These are phyloP conservation scores for Engraulis encrasicolus DNA, from an alignment of 2,113 vertebrate species.

Conservation along the genomic window DNA sequence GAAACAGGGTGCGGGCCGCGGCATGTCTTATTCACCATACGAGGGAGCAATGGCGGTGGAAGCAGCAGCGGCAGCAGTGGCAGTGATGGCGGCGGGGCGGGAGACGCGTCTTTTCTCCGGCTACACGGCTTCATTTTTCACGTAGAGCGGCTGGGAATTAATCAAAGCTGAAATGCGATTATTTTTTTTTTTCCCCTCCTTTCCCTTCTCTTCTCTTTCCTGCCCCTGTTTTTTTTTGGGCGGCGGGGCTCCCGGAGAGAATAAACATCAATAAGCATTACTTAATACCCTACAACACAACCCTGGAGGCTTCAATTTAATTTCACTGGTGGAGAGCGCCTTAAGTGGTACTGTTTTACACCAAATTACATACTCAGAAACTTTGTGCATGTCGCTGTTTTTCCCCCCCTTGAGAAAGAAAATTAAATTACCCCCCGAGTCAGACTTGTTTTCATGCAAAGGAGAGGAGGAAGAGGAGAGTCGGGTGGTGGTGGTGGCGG, in stretches of 20 bases:
- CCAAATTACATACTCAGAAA: constrained; percentile 76
- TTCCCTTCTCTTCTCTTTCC: no score
- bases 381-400: constrained; percentile 71
- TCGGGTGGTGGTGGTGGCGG: no score
- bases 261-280: constrained; percentile 80
- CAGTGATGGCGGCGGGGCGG: constrained; percentile 49
- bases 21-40: constrained; percentile 69
- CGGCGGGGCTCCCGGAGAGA: constrained; percentile 66
- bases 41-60: no score
- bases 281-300: constrained; percentile 76
- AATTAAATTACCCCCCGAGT: constrained; percentile 68
- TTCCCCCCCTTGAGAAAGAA: constrained; percentile 66
- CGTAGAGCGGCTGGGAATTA: constrained; percentile 69
- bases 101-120: constrained; percentile 10
- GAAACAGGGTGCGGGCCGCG: no score
- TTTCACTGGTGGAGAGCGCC: constrained; percentile 74
- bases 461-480: neutral
- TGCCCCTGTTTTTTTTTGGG: no score
- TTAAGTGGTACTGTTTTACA: constrained; percentile 75
- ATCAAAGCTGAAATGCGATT: constrained; percentile 76
- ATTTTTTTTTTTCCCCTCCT: constrained; percentile 52
- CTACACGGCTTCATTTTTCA: constrained; percentile 68
- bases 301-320: constrained; percentile 73
- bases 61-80: no score
- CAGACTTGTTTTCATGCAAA: constrained; percentile 45